Conservation (phyloP, 2,797 vertebrate genomes). For the Chaetodon trifasciatus region DNA sequence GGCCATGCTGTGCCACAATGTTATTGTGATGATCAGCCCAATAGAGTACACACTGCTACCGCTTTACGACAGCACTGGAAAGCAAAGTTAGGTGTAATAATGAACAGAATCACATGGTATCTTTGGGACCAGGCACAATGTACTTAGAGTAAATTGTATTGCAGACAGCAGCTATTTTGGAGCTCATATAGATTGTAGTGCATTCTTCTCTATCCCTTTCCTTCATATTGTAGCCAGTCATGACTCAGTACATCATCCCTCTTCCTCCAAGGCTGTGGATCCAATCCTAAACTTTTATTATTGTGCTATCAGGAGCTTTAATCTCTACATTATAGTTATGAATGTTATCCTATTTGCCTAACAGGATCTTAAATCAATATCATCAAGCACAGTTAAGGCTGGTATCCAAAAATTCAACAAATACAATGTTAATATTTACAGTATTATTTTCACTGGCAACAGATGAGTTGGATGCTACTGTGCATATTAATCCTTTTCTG, state of each 20-base stretch:
- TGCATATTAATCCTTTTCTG: constrained; percentile 41
- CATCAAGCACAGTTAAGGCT: constrained; percentile 9
- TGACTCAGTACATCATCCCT: constrained; percentile 13
- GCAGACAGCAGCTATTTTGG: constrained; percentile 50
- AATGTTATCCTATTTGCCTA: not conserved
- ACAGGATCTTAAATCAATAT: not conserved
- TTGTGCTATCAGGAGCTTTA: not conserved
- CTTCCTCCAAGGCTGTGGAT: constrained; percentile 22
- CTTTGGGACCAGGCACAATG: constrained; percentile 31
- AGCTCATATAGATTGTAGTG: constrained; percentile 38
- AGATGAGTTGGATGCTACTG: constrained; percentile 18
- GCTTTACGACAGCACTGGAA: constrained; percentile 68
- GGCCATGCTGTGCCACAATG: constrained; percentile 34
- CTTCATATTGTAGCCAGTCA: constrained; percentile 14
- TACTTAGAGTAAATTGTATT: constrained; percentile 57
- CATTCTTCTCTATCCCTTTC: constrained; percentile 20
- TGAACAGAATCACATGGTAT: constrained; percentile 62
- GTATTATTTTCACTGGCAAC: not conserved
- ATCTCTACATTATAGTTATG: not conserved
- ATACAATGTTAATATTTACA: constrained; percentile 1
- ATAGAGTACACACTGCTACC: constrained; percentile 60
- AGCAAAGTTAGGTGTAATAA: constrained; percentile 65
- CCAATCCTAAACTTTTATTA: constrained; percentile 22
- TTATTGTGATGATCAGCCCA: constrained; percentile 69
- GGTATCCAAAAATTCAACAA: not conserved